phyloP scores from a whole-genome alignment of 2,888 invertebrate species.

The Mimumesa dahlbomi region DNA sequence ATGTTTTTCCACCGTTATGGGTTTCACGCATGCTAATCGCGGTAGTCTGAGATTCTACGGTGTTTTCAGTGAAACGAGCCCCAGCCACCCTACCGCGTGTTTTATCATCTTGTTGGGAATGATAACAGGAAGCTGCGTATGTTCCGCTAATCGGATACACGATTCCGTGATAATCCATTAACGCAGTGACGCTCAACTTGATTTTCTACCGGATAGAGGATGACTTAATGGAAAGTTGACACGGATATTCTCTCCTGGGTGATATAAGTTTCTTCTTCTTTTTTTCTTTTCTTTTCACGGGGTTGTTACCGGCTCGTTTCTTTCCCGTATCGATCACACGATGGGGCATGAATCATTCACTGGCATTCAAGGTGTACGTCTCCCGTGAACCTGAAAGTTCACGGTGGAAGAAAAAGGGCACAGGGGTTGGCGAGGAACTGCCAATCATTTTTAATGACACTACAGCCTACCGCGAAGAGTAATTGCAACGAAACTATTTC shows the following conservation, averaged over 20 bases:
- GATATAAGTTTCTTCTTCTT: no score
- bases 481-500: no score
- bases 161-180: no score
- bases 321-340: background rate
- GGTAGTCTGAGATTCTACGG: background rate
- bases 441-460: background rate
- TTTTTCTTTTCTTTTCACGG: background rate
- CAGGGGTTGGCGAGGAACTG: conserved; percentile 15
- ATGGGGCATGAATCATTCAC: background rate
- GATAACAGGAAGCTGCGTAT: no score
- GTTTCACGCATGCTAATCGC: conserved; percentile 44
- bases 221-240: no score
- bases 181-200: no score
- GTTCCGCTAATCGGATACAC: no score
- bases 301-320: background rate
- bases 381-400: conserved; percentile 5
- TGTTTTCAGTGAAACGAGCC: background rate
- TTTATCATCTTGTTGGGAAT: no score
- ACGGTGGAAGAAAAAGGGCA: conserved; percentile 31
- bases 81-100: no score
- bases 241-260: no score
- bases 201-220: no score
- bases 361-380: background rate
- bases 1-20: conserved; percentile 36
- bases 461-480: no score